Base-by-base conservation (phyloP, 2,797 vertebrate genomes). In the Galaxias olidus region DNA sequence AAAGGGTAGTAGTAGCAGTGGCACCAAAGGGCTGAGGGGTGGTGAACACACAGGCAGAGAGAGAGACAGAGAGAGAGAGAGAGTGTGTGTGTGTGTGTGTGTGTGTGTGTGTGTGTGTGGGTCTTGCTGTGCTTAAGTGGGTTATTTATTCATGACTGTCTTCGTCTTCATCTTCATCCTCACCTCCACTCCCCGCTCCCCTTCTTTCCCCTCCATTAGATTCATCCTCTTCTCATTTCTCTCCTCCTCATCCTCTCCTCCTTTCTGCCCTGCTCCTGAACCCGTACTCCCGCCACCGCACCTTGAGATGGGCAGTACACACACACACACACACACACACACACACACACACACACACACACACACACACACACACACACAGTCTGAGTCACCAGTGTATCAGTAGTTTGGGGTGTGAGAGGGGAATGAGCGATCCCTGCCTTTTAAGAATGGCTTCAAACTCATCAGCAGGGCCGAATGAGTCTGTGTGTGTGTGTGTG, bases 181-280 rank as follows among this genome's bases (percentile, higher is more conserved):
- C 71, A 60, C 61, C 61, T 72, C 71, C 79, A 82, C 85, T 50
- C n/a, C n/a, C n/a, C 79, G 78, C 57, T 0, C 69, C 76, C 75
- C 59, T 70, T 43, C 14, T 80, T 80, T 81, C 72, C 57, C 4
- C 71, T 48, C 59, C 14, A 65, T 76, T 78, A 51, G 61, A 51
- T 54, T 80, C 46, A 42, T 64, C 62, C 47, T 69, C 75, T 62
- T 73, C 56, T 62, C 59, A 42, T 5, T 57, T 12, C 43, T 55
- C 20, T 15, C 51, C 54, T 59, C 61, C 15, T 61, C 71, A 65
- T 49, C 58, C 17, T 58, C 50, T 50, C 18, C 57, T 61, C 58
- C 56, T 61, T 58, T 62, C 56, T 84, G 81, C 66, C 82, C 83
- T 56, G 55, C 70, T 77, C 71, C 78, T 88, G 78, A 88, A 84